phyloP scores from a whole-genome alignment of 2,113 vertebrate genomes.

The Bostrychus sinensis region DNA sequence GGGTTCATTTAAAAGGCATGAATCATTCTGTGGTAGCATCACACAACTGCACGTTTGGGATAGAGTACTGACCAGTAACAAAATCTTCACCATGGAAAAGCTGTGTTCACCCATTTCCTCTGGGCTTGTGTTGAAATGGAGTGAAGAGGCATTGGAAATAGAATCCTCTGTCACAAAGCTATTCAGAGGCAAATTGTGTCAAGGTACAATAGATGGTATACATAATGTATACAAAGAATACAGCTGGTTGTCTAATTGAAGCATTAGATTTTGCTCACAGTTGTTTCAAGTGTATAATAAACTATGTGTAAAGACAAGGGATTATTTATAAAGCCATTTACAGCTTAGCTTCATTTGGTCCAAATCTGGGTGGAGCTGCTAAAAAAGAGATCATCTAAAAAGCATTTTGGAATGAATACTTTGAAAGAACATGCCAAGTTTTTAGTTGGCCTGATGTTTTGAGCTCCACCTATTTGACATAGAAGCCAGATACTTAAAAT shows the following conservation, averaged over 20 bases:
- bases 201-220: constrained; percentile 65
- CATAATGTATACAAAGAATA: background rate
- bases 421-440: constrained; percentile 35
- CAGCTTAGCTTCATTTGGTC: constrained; percentile 24
- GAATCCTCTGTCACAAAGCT: constrained; percentile 59
- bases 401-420: constrained; percentile 29
- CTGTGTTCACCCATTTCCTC: constrained; percentile 66
- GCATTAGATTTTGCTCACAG: constrained; percentile 7
- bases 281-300: background rate
- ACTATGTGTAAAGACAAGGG: background rate
- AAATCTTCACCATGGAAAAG: constrained; percentile 76
- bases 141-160: constrained; percentile 57
- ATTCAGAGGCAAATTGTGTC: constrained; percentile 66
- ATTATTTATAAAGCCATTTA: constrained; percentile 22
- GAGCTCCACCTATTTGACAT: constrained; percentile 41
- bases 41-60: constrained; percentile 81
- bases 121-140: constrained; percentile 79
- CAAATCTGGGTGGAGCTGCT: constrained; percentile 39
- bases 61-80: constrained; percentile 60
- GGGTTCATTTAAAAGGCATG: constrained; percentile 60
- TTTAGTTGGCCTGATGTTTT: constrained; percentile 31
- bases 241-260: constrained; percentile 1
- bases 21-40: constrained; percentile 78
- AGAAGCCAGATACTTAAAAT: constrained; percentile 18
- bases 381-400: constrained; percentile 40